Conservation (phyloP, 2,113 vertebrate genomes). For the Pleuronectes platessa region DNA sequence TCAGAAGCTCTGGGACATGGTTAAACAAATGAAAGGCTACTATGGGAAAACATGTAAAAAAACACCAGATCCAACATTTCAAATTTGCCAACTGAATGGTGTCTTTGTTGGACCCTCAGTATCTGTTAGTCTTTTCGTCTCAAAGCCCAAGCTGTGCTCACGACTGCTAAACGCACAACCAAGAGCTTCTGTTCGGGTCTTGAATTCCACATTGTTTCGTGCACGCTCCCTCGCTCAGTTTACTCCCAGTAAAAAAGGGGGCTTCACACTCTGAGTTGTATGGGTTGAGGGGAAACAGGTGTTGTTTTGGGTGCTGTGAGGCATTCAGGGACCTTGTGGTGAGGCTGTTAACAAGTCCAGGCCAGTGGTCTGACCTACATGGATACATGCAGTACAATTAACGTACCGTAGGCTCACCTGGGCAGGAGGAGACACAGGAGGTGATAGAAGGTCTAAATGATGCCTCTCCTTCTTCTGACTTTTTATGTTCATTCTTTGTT, state of each 20-base stretch:
- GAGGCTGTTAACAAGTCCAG: conserved; percentile 31
- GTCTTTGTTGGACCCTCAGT: too few relatives aligned
- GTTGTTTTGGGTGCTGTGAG: conserved; percentile 28
- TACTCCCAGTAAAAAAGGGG: conserved; percentile 1
- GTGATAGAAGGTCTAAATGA: background rate
- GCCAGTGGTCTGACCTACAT: conserved; percentile 25
- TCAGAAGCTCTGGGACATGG: too few relatives aligned
- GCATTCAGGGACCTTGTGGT: conserved; percentile 19
- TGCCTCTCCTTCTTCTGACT: background rate
- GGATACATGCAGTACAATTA: background rate
- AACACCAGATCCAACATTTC: too few relatives aligned
- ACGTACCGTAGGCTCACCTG: background rate
- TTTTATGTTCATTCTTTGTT: background rate
- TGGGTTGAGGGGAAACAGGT: conserved; percentile 37
- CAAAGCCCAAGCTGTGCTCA: background rate
- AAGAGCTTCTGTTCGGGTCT: background rate
- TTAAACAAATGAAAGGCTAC: too few relatives aligned
- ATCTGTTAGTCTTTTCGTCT: too few relatives aligned
- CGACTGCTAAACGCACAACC: background rate
- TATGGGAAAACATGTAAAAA: too few relatives aligned
- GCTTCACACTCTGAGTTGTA: background rate
- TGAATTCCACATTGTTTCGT: background rate
- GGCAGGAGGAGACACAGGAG: background rate
- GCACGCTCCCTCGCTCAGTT: background rate
- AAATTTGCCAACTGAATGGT: too few relatives aligned